Base-by-base conservation (phyloP, 2,888 invertebrate species). In the Tanytarsus gracilentus region DNA sequence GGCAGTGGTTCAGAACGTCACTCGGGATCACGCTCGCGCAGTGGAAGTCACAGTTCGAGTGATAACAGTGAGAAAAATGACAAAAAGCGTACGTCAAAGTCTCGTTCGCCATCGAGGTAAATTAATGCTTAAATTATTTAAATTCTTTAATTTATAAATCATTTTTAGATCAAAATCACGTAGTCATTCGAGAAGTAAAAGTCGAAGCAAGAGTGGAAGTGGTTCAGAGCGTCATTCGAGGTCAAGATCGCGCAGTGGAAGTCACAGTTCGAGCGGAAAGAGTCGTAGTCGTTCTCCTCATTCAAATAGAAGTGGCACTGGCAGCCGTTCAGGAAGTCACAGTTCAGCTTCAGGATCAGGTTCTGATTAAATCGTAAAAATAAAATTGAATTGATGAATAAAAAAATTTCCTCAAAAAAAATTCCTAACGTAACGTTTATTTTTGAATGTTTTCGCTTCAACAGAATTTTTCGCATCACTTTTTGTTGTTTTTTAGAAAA, bases 321-420 rank as follows among this genome's bases (percentile, higher is more conserved):
- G 68, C n/a, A 72, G 72, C 53, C 72, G 74, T 3, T 75, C 77
- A 1, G 73, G 1, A 26, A 50, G 50, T 16, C 25, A 50, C 8
- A 50, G 50, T 18, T 16, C 16, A 23, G 29, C n/a, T 25, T 74
- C 74, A 1, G 11, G 51, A 18, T 56, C 62, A 11, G 51, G 52
- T 9, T 61, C 62, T 8, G 33, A 53, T 33, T 50, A 50, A 49
- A 48, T 7, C 11, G 9, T 36, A 36, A 36, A 39, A n/a, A n/a
- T n/a, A n/a, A n/a, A n/a, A n/a, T n/a, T n/a, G n/a, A n/a, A n/a
- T n/a, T n/a, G n/a, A n/a, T n/a, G n/a, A n/a, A n/a, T n/a, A n/a
- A n/a, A n/a, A n/a, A n/a, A n/a, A n/a, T n/a, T n/a, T n/a, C n/a
- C n/a, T n/a, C n/a, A n/a, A n/a, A n/a, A n/a, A n/a, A n/a, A n/a